These are phyloP conservation scores for Yponomeuta malinellus DNA, from an alignment of 2,888 invertebrate species.

Conservation along the genomic window DNA sequence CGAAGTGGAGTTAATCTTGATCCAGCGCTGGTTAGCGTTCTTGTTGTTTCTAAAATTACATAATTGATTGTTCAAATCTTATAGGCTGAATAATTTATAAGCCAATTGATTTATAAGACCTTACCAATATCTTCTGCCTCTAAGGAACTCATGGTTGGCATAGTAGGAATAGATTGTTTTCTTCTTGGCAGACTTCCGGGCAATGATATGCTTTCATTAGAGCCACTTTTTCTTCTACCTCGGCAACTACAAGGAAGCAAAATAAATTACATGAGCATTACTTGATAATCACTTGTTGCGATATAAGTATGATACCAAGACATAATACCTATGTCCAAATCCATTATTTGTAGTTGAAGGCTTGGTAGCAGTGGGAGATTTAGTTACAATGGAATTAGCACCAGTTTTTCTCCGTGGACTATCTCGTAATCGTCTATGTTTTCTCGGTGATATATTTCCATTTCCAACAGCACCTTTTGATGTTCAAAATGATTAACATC, in stretches of 20 bases:
- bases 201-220: constrained; percentile 79
- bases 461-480: constrained; percentile 47
- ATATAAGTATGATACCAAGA: too few species aligned
- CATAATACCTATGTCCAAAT: constrained; percentile 54
- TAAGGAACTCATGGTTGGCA: constrained; percentile 64
- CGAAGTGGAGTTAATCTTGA: constrained; percentile 66
- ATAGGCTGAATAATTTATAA: not conserved
- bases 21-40: constrained; percentile 66
- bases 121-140: constrained; percentile 64
- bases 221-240: constrained; percentile 66
- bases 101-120: not conserved
- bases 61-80: not conserved
- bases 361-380: constrained; percentile 68
- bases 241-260: constrained; percentile 32
- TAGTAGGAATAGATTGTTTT: constrained; percentile 72
- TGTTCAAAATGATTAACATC: not conserved
- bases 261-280: constrained; percentile 1
- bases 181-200: constrained; percentile 78
- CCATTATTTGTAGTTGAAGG: constrained; percentile 37
- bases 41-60: constrained; percentile 44
- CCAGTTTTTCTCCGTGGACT: constrained; percentile 79
- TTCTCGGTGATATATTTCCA: constrained; percentile 74
- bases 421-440: constrained; percentile 78
- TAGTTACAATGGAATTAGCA: constrained; percentile 66
- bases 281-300: too few species aligned